These are phyloP conservation scores for Pyxicephalus adspersus DNA, from an alignment of 2,113 vertebrate species.

Conservation along the genomic window DNA sequence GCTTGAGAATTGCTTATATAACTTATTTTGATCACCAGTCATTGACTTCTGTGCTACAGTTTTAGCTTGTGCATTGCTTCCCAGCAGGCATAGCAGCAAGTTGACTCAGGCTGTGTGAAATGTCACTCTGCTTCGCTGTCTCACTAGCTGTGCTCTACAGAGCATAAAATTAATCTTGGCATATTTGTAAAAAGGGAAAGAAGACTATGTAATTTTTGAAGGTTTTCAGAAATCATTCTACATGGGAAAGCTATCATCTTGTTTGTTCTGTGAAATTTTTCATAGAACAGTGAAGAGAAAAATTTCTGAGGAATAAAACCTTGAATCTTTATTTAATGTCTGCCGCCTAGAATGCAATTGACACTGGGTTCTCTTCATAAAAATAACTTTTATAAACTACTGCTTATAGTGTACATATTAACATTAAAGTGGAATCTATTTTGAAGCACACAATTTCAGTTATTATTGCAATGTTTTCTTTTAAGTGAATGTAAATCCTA, in stretches of 20 bases:
- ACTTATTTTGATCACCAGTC: slow-evolving; percentile 60
- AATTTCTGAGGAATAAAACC: slow-evolving; percentile 57
- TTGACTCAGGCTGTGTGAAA: slow-evolving; percentile 63
- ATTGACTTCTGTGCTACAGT: slow-evolving; percentile 58
- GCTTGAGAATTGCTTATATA: slow-evolving; percentile 60
- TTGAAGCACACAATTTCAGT: neutral
- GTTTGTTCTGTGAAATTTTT: slow-evolving; percentile 68
- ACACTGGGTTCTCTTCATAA: neutral
- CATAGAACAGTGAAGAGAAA: slow-evolving; percentile 63
- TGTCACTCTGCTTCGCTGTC: slow-evolving; percentile 67
- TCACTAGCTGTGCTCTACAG: slow-evolving; percentile 70
- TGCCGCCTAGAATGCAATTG: neutral
- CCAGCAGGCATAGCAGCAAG: slow-evolving; percentile 65
- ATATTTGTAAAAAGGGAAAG: slow-evolving; percentile 63
- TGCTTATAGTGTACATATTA: neutral
- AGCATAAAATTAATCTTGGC: slow-evolving; percentile 76
- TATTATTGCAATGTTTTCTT: neutral
- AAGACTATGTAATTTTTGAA: slow-evolving; percentile 43
- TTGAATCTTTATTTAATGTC: neutral
- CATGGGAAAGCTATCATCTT: slow-evolving; percentile 64
- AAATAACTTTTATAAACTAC: neutral
- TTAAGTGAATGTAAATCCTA: slow-evolving; percentile 26
- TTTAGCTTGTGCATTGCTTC: slow-evolving; percentile 60
- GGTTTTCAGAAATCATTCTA: slow-evolving; percentile 30
- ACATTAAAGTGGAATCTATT: neutral